Conservation (phyloP, 1,140 invertebrate genomes). For the Venustaconcha ellipsiformis region DNA sequence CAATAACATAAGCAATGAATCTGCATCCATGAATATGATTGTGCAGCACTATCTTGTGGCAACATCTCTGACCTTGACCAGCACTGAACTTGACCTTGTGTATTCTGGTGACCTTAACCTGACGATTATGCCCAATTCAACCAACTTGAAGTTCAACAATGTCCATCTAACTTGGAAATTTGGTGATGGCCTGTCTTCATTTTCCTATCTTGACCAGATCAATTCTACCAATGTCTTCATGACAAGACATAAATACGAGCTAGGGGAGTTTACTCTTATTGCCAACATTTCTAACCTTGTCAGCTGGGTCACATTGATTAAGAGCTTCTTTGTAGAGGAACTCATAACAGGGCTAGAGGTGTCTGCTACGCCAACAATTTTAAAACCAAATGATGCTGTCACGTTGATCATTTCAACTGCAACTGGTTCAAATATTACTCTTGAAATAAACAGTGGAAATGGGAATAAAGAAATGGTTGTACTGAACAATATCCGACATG, state of each 20-base stretch:
- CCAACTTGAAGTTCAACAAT: background rate
- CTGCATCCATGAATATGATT: conserved; percentile 1
- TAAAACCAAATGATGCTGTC: conserved; percentile 7
- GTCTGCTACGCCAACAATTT: background rate
- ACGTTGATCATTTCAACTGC: background rate
- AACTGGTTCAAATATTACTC: conserved; percentile 31
- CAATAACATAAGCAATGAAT: conserved; percentile 19
- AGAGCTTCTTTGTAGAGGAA: conserved; percentile 28
- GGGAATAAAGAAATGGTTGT: conserved; percentile 4
- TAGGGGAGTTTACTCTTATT: conserved; percentile 22
- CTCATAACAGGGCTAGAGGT: conserved; percentile 20
- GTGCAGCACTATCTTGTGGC: conserved; percentile 13
- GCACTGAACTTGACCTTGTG: conserved; percentile 3
- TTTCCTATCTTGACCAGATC: background rate
- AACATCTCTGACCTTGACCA: conserved; percentile 11
- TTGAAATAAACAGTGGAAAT: conserved; percentile 29
- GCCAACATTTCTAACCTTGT: conserved; percentile 37
- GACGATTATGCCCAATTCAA: background rate
- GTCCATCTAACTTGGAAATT: conserved; percentile 11
- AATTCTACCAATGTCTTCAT: conserved; percentile 3
- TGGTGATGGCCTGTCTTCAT: conserved; percentile 24
- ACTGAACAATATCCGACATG: conserved; percentile 28
- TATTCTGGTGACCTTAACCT: background rate
- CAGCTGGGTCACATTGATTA: conserved; percentile 11
- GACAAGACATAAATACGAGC: conserved; percentile 19